Evolutionary conservation across 2,797 vertebrate species (phyloP), one percentile per base, ranked within the genome.

Genomic region (Spea hammondii): DNA sequence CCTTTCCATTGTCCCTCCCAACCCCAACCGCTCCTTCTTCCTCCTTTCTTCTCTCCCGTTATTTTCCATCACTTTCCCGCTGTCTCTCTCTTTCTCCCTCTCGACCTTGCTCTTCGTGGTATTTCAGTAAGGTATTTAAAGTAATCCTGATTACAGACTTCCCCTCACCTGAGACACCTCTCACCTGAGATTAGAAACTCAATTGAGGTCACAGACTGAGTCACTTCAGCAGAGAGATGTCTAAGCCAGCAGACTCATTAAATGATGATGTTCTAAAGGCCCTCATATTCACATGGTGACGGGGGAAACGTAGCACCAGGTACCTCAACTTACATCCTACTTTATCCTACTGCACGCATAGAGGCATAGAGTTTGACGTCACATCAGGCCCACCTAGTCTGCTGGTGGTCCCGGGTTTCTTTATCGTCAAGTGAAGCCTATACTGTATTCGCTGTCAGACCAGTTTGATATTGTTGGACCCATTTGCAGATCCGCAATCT

Each of bases 141-240:
- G 6, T 81, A 81, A 81, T 81, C 79, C 79, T 48, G 74, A 62
- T 81, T 81, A 81, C 12, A 76, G 44, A 46, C 79, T 57, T 47
- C 45, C 49, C 17, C 78, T 74, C 53, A 79, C 78, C 67, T 75
- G 78, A 44, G 72, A 45, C 44, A 44, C 17, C 59, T 60, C 79
- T 60, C 74, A 80, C 79, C 74, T 80, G 74, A 81, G 79, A 77
- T 81, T 77, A 77, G 47, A 4, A 70, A 55, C 66, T 47, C n/a
- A 44, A 57, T 55, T 44, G 45, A 81, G 74, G 74, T 77, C 74
- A 72, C 12, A 10, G 62, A 60, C 3, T 54, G 72, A 49, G 32
- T 55, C 45, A 78, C n/a, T 13, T 44, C 11, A 57, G 57, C 45
- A 60, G 6, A 9, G 70, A 48, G 53, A 48, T 5, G 51, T 7